Evolutionary conservation across 2,888 invertebrate genomes (phyloP), one percentile per base, ranked within the genome.

Genomic region (Pedicia rivosa): DNA sequence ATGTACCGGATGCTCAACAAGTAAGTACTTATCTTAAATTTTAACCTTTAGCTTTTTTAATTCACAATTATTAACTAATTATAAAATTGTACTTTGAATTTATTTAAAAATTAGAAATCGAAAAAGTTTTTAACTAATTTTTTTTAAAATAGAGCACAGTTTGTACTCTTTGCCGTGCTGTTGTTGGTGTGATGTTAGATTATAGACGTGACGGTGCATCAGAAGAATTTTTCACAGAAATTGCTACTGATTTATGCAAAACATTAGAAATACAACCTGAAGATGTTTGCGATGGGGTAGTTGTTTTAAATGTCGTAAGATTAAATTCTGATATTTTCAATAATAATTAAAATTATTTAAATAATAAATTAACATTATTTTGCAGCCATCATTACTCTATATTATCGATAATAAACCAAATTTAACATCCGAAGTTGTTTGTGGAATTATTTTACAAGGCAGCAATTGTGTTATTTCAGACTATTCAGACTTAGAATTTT

Each of bases 211-310:
- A 65, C 0, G 70, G 70, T 1, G 55, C 57, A 9, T 51, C 66
- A 0, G 59, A 62, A 20, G 59, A 68, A 17, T 50, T 62, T 10
- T 52, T 75, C 15, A 53, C 53, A 3, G 38, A 49, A 0, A 47
- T 62, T 0, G 48, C 68, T 0, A 50, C 63, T 14, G 62, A 62
- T 6, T 47, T 76, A 1, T 82, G 82, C 45, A 50, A 55, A 2
- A 45, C 55, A 2, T 48, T 79, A 3, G 62, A 72, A 2, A 62
- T 81, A 8, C 68, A 74, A 48, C 62, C 63, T 2, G 53, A 62
- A 6, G 56, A 56, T n/a, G 72, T 80, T 5, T 83, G 83, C 47
- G 47, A 52, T 1, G 75, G 75, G 10, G 56, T 72, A 15, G 55
- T 78, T 5, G 57, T 62, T 20, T 54, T 70, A 4, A 74, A 78